Base-by-base conservation (phyloP, 1,140 invertebrate genomes). In the Armadillidium nasatum region DNA sequence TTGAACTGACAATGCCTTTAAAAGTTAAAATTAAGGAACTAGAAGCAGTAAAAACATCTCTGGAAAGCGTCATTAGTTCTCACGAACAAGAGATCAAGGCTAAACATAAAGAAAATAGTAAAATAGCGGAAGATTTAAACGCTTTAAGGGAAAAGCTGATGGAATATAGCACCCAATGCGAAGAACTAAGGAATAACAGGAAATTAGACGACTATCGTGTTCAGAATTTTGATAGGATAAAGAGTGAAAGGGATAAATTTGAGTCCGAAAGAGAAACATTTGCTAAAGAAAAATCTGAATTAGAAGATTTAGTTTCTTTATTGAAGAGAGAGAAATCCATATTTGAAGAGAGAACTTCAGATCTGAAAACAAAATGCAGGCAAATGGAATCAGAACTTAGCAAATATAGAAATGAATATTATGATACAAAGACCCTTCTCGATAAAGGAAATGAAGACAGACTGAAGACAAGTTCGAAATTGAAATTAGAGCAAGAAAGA, bases 401-500 rank as follows among this genome's bases (percentile, higher is more conserved):
- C 19, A 60, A 60, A 7, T 60, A 60, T 19, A 60, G 19, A 19
- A 13, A 60, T 60, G 50, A 60, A 60, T 60, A 60, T 60, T 60
- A 15, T 19, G 50, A 60, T 19, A 60, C 50, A 15, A 60, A 60
- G 19, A 60, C 0, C 19, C 50, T 15, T 13, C 50, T 60, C 11
- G 50, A 60, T 2, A 60, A 60, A 60, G 50, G 50, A 13, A 60
- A 60, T 15, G 50, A 60, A 19, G 50, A 60, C 50, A 60, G 11
- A 15, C 19, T 60, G 11, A 60, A 60, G 19, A 60, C 50, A 60
- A 15, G 11, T 19, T 60, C 50, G 19, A 13, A 19, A 13, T 19
- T 60, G 11, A 60, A 60, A 60, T 60, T 60, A 19, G 50, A 60
- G 50, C 50, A 60, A 60, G 50, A 15, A 19, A 60, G 50, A 60